A percentile compares a stretch with the other conserved stretches of the same genome.
Conservation (phyloP, 2,113 vertebrate genomes). For the Eulemur macaco region DNA sequence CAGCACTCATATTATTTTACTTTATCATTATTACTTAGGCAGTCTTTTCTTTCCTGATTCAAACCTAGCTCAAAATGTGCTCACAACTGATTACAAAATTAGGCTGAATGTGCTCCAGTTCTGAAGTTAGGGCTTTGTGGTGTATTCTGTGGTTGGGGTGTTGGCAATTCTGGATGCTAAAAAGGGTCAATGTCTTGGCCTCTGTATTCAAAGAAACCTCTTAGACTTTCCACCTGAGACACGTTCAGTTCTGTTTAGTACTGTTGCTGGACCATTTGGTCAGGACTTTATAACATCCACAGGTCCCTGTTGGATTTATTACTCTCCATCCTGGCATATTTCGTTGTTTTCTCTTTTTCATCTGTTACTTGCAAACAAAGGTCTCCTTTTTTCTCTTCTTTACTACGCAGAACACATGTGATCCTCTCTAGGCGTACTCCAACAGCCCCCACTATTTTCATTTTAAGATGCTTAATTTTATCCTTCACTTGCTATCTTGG, state of each 20-base stretch:
- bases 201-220: neutral
- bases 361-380: conserved; percentile 13
- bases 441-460: neutral
- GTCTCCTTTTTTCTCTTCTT: neutral
- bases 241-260: neutral
- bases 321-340: neutral
- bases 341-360: neutral
- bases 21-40: conserved; percentile 25
- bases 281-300: neutral
- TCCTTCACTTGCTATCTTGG: neutral
- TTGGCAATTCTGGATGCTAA: conserved; percentile 12
- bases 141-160: neutral
- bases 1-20: conserved; percentile 30
- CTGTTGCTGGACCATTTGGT: too few relatives aligned
- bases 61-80: conserved; percentile 11
- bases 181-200: neutral
- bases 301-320: neutral
- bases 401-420: neutral
- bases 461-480: neutral
- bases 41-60: conserved; percentile 51
- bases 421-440: neutral
- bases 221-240: neutral
- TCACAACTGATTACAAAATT: conserved; percentile 42
- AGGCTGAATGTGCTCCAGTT: neutral
- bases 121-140: conserved; percentile 8